Conservation (phyloP, 2,113 vertebrate genomes). For the Mesitornis unicolor region DNA sequence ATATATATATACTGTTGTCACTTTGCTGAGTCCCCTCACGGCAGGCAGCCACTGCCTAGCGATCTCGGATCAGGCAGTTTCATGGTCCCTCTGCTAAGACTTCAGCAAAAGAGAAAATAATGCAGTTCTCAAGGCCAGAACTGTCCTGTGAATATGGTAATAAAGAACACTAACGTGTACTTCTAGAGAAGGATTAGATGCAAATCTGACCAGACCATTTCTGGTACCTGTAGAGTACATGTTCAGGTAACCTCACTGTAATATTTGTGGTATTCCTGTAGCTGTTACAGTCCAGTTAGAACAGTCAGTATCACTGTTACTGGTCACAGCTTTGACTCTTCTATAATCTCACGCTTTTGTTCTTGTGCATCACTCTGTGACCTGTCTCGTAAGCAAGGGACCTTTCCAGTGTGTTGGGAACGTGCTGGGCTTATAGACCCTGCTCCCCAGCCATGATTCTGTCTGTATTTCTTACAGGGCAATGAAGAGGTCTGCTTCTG, state of each 20-base stretch:
- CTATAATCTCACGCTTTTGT: not conserved
- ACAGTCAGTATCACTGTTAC: not conserved
- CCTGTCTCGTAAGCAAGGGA: not conserved
- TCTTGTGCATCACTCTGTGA: not conserved
- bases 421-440: fast-evolving
- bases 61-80: not conserved
- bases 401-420: not conserved
- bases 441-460: not conserved
- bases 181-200: not conserved
- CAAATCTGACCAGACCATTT: not conserved
- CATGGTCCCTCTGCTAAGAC: not conserved
- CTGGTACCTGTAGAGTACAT: not conserved
- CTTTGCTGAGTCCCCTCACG: not conserved
- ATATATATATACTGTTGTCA: fast-evolving
- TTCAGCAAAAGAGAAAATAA: not conserved
- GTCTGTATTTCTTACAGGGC: constrained; percentile 63
- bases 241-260: not conserved
- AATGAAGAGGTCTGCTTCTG: constrained; percentile 68
- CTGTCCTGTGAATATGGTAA: not conserved
- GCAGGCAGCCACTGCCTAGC: not conserved
- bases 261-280: not conserved
- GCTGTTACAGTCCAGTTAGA: not conserved
- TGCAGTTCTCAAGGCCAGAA: not conserved
- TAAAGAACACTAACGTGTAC: not conserved
- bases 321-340: not conserved